Base-by-base conservation (phyloP, 2,113 vertebrate genomes). In the Neodon shergylaensis region DNA sequence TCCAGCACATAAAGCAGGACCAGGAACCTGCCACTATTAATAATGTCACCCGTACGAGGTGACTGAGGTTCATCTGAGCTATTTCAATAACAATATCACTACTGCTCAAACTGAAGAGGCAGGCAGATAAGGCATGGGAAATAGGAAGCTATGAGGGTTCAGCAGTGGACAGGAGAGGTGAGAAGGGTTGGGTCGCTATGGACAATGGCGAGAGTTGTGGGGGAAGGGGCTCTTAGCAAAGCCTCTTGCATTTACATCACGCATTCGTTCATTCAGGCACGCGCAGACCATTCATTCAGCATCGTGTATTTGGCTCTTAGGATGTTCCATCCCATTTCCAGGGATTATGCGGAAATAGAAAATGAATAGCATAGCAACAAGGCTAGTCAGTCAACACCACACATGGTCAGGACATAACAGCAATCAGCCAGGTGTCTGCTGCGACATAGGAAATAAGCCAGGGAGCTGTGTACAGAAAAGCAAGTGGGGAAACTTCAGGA, bases 21-120 rank as follows among this genome's bases (percentile, higher is more conserved):
- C 95, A 63, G 8, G 81, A 95, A 86, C 49, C 81, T 95, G 95
- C 93, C 96, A 94, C 94, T 91, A 28, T 97, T 88, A 74, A 95
- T 97, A 94, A 52, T 72, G 82, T 96, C 82, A 87, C n/a, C 13
- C 21, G 58, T 63, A 68, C 79, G 87, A 77, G 54, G 88, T 95
- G 88, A 61, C 88, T 68, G 21, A n/a, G 61, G 39, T 68, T 96
- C 81, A 39, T 66, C 86, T 63, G 68, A 85, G 77, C 82, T 95
- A n/a, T 85, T 83, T 93, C 63, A 91, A 49, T 97, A 77, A 79
- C 90, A 85, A 21, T 72, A 91, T 88, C 39, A 54, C 44, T 58
- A 26, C 36, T 63, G 83, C 47, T 94, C 78, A 91, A 68, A n/a
- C 72, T 70, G 42, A 47, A 79, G 61, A 90, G 0, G 0, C 24